Evolutionary conservation across 2,888 invertebrate species (phyloP), one percentile per base, ranked within the genome.

Genomic region (Belgica antarctica): DNA sequence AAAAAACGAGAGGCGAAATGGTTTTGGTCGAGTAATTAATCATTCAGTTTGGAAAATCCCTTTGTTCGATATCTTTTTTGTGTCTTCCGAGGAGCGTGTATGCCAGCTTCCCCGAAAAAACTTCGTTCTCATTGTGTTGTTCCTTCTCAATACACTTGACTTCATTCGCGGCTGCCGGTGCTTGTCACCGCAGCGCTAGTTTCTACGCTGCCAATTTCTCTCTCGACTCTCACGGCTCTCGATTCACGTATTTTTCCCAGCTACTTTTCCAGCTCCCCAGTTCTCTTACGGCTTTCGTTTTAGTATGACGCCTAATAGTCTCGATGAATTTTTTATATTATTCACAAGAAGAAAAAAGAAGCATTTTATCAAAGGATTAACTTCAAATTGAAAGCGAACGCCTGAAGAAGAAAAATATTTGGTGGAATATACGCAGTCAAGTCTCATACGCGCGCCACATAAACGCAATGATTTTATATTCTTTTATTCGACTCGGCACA

Each of bases 261-360:
- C n/a, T 24, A 41, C 10, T 41, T 65, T 65, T 65, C 63, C 63
- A 65, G 63, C 63, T 41, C 63, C 25, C 63, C 63, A 65, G 63
- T 65, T 65, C 27, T 24, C n/a, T 41, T 15, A 1, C 3, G 24
- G 24, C 63, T 25, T 65, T 25, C 63, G 63, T 10, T 65, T 19
- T 41, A 65, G 19, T 25, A 65, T 65, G 63, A 65, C 63, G 63
- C 41, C 46, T 25, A 24, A 22, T 12, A 24, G 62, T 62, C 62
- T 31, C 17, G 34, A 22, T 31, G 27, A 62, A 5, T 62, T 62
- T 31, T 62, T 34, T 34, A 34, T 34, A 34, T 34, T 62, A 19
- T 25, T 62, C 31, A 19, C 34, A 25, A 34, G 62, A 34, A 62
- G 62, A 34, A 62, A 34, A 62, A 62, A 34, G n/a, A n/a, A n/a